Evolutionary conservation across 2,113 vertebrate species (phyloP), one percentile per base, ranked within the genome.

Genomic region (Sylvia atricapilla): DNA sequence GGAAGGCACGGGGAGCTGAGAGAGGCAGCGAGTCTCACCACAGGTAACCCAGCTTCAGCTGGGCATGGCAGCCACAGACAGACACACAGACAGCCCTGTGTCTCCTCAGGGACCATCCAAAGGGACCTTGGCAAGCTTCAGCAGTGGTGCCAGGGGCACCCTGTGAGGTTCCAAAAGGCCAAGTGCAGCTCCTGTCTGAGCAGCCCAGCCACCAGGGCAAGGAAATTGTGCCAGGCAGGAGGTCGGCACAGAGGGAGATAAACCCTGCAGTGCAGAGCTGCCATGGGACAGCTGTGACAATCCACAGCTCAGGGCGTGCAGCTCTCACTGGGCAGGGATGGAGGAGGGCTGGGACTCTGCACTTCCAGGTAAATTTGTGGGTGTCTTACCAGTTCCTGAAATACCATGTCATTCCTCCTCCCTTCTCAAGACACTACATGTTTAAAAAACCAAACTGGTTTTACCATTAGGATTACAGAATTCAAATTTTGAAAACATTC

Each of bases 301-400:
- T 7, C 2, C 9, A 5, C 6, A 35, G 17, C 41, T 70, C 1
- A 1, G 56, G 11, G 23, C 2, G 2, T 4, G 19, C 33, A 52
- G 85, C 56, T 75, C 25, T 25, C 17, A 1, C 11, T 7, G 14
- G 47, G 24, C 41, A 47, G 28, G 4, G 47, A 17, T 43, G 19
- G 39, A 31, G 39, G 31, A 41, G 76, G 15, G 49, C 30, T 43
- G 60, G 13, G 31, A 15, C 33, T 5, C 39, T 30, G 49, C 31
- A 0, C 3, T 0, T 44, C 11, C 49, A 23, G 60, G 31, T 35
- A 4, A 55, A 44, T 3, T 14, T 53, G 19, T 6, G 6, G 20
- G 35, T 23, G 31, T 9, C 33, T 5, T 31, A 25, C 1, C 50
- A 31, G 25, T 0, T 44, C 31, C 1, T 28, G 35, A 0, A 27